Conservation (phyloP, 2,797 vertebrate species). For the Lithobates sylvaticus region DNA sequence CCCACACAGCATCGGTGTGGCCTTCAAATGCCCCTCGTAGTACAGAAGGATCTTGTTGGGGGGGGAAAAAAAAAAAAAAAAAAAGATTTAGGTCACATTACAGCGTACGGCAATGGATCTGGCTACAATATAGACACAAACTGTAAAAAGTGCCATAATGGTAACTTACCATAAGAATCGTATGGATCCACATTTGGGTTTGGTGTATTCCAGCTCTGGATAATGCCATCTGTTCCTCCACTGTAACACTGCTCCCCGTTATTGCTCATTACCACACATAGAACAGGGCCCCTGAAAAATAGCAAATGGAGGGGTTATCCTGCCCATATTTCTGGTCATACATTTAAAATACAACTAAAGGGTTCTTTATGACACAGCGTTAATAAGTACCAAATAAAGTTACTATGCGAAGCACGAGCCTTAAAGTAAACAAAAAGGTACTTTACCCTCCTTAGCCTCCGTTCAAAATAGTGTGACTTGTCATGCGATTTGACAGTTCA, state of each 20-base stretch:
- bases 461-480: too few species aligned
- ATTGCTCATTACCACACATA: slow-evolving; percentile 96
- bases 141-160: too few species aligned
- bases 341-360: too few species aligned
- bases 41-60: slow-evolving; percentile 86
- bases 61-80: background rate
- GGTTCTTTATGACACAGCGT: too few species aligned
- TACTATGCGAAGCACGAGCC: too few species aligned
- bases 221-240: slow-evolving; percentile 92
- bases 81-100: background rate
- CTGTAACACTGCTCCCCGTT: slow-evolving; percentile 97
- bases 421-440: too few species aligned
- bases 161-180: slow-evolving; percentile 89
- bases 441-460: too few species aligned
- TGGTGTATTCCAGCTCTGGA: slow-evolving; percentile 96
- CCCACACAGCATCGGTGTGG: slow-evolving; percentile 95
- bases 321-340: too few species aligned
- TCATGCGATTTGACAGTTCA: too few species aligned
- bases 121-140: too few species aligned
- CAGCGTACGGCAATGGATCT: too few species aligned
- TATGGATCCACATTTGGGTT: slow-evolving; percentile 97
- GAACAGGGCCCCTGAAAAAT: slow-evolving; percentile 87
- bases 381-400: too few species aligned
- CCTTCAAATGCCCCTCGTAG: slow-evolving; percentile 89
- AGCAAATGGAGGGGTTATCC: background rate